Evolutionary conservation across 2,113 vertebrate species (phyloP).

Genomic region (Chloropsis hardwickii): DNA sequence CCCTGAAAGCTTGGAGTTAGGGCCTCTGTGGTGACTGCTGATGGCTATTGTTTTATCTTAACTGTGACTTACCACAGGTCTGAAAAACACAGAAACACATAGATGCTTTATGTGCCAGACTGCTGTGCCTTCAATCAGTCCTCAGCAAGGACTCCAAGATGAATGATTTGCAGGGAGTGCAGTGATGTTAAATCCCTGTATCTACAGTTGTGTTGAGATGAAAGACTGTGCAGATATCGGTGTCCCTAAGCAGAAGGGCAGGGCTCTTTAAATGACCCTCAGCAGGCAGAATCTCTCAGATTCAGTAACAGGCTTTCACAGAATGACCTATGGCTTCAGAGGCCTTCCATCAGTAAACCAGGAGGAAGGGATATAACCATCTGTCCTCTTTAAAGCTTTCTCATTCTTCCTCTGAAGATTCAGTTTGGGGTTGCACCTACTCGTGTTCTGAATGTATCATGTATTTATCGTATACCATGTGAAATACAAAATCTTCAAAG

Average conservation of each 20-base stretch:
- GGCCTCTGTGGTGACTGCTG: not conserved
- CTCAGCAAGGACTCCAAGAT: not conserved
- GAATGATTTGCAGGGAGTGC: not conserved
- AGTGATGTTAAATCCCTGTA: not conserved
- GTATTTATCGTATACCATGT: not conserved
- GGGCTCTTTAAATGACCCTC: not conserved
- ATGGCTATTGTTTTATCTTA: not conserved
- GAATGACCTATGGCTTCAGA: not conserved
- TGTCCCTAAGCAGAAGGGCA: not conserved
- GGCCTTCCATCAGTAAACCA: not conserved
- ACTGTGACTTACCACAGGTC: not conserved
- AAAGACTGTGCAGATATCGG: not conserved
- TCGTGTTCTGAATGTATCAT: not conserved
- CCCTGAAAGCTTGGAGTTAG: not conserved
- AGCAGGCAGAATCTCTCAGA: not conserved
- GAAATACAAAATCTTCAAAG: not conserved
- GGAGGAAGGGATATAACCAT: not conserved
- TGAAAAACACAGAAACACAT: not conserved
- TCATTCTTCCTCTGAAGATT: not conserved
- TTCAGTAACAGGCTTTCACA: not conserved
- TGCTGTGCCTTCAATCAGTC: not conserved
- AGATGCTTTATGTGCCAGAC: not conserved
- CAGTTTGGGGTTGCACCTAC: not conserved
- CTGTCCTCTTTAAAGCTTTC: not conserved
- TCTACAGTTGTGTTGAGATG: not conserved